Conservation (phyloP, 2,113 vertebrate species). For the Ardeotis arabs region DNA sequence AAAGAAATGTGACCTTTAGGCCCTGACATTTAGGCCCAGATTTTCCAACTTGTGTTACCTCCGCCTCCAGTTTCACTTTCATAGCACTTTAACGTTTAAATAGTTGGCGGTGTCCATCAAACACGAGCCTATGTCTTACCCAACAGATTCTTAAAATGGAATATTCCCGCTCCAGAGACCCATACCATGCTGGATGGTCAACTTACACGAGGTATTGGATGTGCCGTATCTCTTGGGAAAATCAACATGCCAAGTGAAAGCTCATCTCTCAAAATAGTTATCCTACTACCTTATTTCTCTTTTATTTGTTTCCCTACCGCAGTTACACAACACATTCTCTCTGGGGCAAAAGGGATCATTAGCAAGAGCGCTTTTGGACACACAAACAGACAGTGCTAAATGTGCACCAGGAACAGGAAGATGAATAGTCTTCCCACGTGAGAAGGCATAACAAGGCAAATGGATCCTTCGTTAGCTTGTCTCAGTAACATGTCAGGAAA, state of each 20-base stretch:
- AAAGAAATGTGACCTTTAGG: constrained; percentile 43
- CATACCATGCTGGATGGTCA: constrained; percentile 6
- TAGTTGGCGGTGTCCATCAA: constrained; percentile 4
- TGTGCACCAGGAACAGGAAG: neutral
- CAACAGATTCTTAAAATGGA: constrained; percentile 45
- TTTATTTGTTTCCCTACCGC: constrained; percentile 18
- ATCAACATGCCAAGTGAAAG: neutral
- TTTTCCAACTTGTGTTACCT: constrained; percentile 51
- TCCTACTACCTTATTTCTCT: constrained; percentile 10
- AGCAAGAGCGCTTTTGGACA: neutral
- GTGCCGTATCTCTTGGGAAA: neutral
- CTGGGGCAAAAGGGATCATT: constrained; percentile 6
- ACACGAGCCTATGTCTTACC: neutral
- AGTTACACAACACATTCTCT: constrained; percentile 35
- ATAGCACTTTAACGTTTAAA: constrained; percentile 9
- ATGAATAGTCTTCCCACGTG: neutral
- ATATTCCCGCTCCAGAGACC: neutral
- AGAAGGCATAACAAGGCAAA: neutral
- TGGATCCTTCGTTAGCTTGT: neutral
- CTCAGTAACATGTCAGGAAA: neutral
- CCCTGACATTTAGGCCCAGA: constrained; percentile 51
- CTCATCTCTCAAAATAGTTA: constrained; percentile 51
- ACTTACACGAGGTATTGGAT: neutral
- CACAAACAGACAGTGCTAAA: neutral
- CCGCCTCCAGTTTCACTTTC: constrained; percentile 58